A percentile compares a stretch with the other conserved stretches of the same genome.
Evolutionary conservation across 53 echinoderm and acorn worm species (phyloP).

Genomic region (Astropecten irregularis): DNA sequence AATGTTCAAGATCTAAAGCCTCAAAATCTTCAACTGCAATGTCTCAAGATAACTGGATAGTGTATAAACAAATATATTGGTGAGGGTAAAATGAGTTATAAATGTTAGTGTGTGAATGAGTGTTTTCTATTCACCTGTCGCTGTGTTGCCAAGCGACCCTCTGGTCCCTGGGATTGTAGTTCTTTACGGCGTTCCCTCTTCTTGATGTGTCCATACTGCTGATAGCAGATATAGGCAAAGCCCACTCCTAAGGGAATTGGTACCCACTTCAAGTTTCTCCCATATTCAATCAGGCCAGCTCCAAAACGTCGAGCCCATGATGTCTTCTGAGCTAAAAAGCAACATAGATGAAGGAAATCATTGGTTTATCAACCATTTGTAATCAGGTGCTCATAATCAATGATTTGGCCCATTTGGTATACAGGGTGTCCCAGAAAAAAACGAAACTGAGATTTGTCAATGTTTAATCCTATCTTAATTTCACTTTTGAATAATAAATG

Average conservation of each 20-base stretch:
- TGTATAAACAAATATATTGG: no score
- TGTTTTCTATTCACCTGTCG: slow-evolving; percentile 74
- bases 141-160: slow-evolving; percentile 69
- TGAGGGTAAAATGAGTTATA: no score
- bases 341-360: background rate
- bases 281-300: slow-evolving; percentile 56
- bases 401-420: no score
- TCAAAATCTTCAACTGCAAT: no score
- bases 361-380: background rate
- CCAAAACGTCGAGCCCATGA: slow-evolving; percentile 41
- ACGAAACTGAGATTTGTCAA: no score
- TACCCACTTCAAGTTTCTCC: slow-evolving; percentile 80
- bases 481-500: no score
- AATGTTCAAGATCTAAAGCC: no score
- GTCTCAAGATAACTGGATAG: no score
- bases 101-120: no score
- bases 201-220: slow-evolving; percentile 93
- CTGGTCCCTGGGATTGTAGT: slow-evolving; percentile 34
- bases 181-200: slow-evolving; percentile 78
- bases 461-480: no score
- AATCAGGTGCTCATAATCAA: background rate
- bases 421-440: no score
- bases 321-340: background rate
- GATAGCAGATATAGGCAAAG: slow-evolving; percentile 93
- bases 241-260: slow-evolving; percentile 95